phyloP scores from a whole-genome alignment of 2,888 invertebrate genomes.

The Adineta ricciae region DNA sequence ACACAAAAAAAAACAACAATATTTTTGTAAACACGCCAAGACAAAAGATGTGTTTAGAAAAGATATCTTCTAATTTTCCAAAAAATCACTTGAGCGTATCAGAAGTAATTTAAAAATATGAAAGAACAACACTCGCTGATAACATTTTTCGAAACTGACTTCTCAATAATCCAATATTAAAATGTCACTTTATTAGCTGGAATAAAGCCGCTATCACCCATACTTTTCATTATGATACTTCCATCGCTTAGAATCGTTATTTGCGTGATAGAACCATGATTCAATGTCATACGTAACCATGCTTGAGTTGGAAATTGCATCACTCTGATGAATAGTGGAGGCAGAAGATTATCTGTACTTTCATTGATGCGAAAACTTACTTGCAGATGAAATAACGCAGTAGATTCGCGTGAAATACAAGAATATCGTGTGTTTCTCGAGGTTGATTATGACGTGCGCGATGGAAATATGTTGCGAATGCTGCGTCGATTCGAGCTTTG shows the following conservation, averaged over 20 bases:
- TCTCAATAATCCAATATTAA: not conserved
- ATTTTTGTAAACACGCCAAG: too few species aligned
- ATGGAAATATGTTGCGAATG: slow-evolving; percentile 6
- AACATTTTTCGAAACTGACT: too few species aligned
- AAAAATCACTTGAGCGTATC: too few species aligned
- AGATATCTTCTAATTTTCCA: too few species aligned
- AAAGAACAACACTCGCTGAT: too few species aligned
- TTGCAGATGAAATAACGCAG: slow-evolving; percentile 21
- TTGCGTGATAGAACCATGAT: slow-evolving; percentile 4
- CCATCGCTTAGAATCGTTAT: slow-evolving; percentile 4
- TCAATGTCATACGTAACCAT: not conserved
- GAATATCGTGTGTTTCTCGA: slow-evolving; percentile 1
- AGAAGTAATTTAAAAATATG: too few species aligned
- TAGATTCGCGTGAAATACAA: slow-evolving; percentile 14
- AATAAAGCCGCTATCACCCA: not conserved
- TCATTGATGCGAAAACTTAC: not conserved
- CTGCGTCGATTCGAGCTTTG: not conserved
- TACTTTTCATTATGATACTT: not conserved
- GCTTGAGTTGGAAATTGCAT: slow-evolving; percentile 8
- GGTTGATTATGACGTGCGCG: not conserved
- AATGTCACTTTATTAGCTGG: not conserved
- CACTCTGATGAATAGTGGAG: not conserved
- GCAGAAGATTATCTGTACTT: not conserved
- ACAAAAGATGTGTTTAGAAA: too few species aligned
- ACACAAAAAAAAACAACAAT: too few species aligned